Base-by-base conservation (phyloP, 2,113 vertebrate genomes). In the Fregata magnificens region DNA sequence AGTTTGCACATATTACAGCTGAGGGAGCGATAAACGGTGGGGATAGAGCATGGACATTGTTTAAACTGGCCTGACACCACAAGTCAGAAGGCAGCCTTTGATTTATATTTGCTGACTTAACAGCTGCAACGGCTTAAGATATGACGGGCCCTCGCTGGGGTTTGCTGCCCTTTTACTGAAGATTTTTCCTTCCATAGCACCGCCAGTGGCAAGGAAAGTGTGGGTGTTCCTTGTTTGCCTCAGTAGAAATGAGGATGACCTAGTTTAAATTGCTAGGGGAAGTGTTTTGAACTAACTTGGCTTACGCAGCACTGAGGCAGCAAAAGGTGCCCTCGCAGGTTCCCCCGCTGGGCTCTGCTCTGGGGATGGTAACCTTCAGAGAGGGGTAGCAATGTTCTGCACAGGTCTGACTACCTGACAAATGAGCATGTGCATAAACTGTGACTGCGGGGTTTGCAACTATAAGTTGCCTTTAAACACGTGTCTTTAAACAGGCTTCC, bases 1-100 rank as follows among this genome's bases (percentile, higher is more conserved):
- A 25, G n/a, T 55, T 40, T 18, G 32, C 74, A 32, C 0, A 0
- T 42, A 13, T 25, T 20, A 40, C 18, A 71, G 55, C 29, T 44
- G 49, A 89, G 13, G 49, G 34, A 56, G 11, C 2, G 2, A 42
- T 63, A 74, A 82, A 36, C 13, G 11, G 21, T 49, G 34, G 19
- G 40, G 15, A 13, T 8, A 58, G 47, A 71, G 50, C 5, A 5
- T 6, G 26, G 56, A 13, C 14, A 9, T 44, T 38, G 14, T 52
- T 79, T 85, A 49, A 82, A 82, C 42, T 40, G 44, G 20, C 40
- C 47, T 63, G n/a, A 67, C 59, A 86, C 25, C n/a, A 8, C 11
- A n/a, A 38, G 18, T 6, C 73, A 20, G 49, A 59, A 93, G 52
- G 31, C 49, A 91, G 52, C 31, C 62, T 78, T 44, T 69, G 73